Conservation (phyloP, 2,888 invertebrate genomes). For the Linnaemya tessellans region DNA sequence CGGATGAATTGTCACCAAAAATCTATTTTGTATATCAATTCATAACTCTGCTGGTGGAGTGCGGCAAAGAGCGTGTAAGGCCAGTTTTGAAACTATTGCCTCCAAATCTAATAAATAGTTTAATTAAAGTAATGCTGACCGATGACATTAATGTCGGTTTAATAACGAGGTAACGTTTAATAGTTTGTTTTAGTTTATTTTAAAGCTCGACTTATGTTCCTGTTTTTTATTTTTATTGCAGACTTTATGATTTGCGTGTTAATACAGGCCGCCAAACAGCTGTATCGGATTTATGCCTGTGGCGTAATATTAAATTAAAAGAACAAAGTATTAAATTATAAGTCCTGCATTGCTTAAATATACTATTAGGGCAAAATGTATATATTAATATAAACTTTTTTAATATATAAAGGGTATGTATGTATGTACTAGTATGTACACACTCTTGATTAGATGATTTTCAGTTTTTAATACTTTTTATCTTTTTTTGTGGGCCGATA, state of each 20-base stretch:
- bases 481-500: no score
- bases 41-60: constrained; percentile 89
- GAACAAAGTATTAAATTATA: constrained; percentile 81
- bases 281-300: constrained; percentile 93
- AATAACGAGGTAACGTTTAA: constrained; percentile 77
- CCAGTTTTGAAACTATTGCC: constrained; percentile 90
- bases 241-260: constrained; percentile 89
- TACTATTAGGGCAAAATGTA: no score
- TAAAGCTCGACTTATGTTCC: neutral
- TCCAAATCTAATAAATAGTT: constrained; percentile 89
- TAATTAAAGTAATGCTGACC: constrained; percentile 87
- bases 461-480: no score
- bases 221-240: constrained; percentile 49
- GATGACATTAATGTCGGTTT: constrained; percentile 82
- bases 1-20: constrained; percentile 91
- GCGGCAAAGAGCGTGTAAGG: constrained; percentile 89
- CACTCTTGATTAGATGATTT: no score
- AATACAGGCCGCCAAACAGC: constrained; percentile 91
- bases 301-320: constrained; percentile 90
- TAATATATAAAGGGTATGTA: no score
- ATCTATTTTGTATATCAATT: constrained; percentile 93
- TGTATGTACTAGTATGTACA: no score
- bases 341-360: constrained; percentile 31
- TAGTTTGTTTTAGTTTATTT: neutral
- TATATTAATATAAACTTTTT: no score